Evolutionary conservation across 2,797 vertebrate genomes (phyloP), one percentile per base, ranked within the genome.

Genomic region (Artibeus lituratus): DNA sequence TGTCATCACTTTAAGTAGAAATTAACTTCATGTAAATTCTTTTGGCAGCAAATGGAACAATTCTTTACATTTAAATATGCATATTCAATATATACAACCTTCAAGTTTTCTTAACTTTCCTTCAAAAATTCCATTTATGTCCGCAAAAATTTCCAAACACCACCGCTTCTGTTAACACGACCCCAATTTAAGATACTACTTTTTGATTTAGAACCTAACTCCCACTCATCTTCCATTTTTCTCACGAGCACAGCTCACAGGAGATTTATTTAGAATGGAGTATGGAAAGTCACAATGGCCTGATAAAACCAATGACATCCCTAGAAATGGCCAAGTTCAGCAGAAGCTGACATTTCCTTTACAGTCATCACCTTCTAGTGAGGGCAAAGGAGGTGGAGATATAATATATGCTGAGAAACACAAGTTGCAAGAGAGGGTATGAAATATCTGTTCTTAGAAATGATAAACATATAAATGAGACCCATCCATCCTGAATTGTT

Each of bases 191-290:
- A 90, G 73, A 35, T 22, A 22, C 35, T 84, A 42, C 18, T 91
- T 16, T 65, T 65, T 67, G 53, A 59, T 93, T 83, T 44, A 92
- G 91, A 96, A 76, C 1, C 14, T 57, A 82, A 72, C 22, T 93
- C 62, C 90, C 47, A 47, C 39, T 70, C 26, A 81, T 77, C 84
- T 94, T 91, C 53, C 65, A 76, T 84, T 84, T 94, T 91, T 94
- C 77, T 90, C 73, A 62, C 42, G n/a, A 78, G 78, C 55, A 85
- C 16, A 83, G n/a, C 37, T 94, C 81, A 94, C 15, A 47, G 73
- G 84, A 80, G 2, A 72, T 39, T 94, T 53, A 51, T 93, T 94
- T 90, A 69, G 73, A 91, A 86, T 74, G 18, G 18, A 80, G 26
- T 37, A 87, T 9, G 9, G 57, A 78, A 83, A 85, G 16, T 90